Conservation (phyloP, 2,113 vertebrate species). For the Protobothrops flavoviridis region DNA sequence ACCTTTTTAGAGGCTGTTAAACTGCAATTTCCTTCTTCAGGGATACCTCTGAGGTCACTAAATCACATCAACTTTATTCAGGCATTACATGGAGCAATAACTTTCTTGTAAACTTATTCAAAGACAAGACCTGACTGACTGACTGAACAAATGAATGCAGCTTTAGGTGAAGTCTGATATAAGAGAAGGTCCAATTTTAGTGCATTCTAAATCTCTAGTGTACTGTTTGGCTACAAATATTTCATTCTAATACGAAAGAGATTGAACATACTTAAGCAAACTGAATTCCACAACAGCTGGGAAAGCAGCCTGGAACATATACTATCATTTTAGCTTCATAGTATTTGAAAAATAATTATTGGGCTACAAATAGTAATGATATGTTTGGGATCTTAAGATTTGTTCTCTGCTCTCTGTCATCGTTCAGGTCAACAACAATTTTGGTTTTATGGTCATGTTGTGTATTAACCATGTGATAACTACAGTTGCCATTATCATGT, state of each 20-base stretch:
- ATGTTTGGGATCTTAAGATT: background rate
- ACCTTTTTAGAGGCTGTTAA: conserved; percentile 17
- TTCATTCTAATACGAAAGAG: background rate
- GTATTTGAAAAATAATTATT: background rate
- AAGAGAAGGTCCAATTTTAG: background rate
- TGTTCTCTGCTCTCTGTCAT: background rate
- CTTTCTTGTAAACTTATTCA: background rate
- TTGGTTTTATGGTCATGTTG: background rate
- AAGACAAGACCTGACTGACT: background rate
- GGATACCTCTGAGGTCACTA: conserved; percentile 9
- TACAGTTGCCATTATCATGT: background rate
- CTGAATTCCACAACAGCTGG: background rate
- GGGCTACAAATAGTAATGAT: background rate
- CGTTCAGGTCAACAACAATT: background rate
- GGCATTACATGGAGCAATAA: background rate
- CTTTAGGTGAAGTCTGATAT: background rate
- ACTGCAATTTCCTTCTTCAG: conserved; percentile 23
- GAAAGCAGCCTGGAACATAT: background rate
- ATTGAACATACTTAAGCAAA: background rate
- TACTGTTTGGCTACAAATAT: background rate
- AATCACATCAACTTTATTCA: conserved; percentile 1
- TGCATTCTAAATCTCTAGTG: background rate
- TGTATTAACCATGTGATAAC: background rate
- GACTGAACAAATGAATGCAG: background rate
- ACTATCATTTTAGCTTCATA: background rate